These are phyloP conservation scores for Sebastes iracundus DNA, from an alignment of 2,797 vertebrate genomes.

Conservation along the genomic window DNA sequence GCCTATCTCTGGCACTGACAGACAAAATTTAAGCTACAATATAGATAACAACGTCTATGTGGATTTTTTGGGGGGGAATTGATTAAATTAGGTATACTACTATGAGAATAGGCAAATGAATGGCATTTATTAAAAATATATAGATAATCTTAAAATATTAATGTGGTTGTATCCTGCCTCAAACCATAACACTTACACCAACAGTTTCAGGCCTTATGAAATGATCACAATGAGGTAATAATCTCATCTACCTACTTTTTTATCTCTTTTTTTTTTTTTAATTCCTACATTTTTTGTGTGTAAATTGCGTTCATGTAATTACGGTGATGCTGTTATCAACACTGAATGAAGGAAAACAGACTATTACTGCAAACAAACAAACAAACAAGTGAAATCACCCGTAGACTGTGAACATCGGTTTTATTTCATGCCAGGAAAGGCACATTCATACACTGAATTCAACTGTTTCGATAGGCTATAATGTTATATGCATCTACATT, in stretches of 20 bases:
- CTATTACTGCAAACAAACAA: neutral
- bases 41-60: neutral
- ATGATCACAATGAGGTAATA: neutral
- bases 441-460: slow-evolving; percentile 75
- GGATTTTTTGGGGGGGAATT: neutral
- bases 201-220: neutral
- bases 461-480: slow-evolving; percentile 67
- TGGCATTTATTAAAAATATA: neutral
- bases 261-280: neutral
- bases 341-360: neutral
- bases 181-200: neutral
- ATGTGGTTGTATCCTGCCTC: neutral
- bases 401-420: slow-evolving; percentile 67
- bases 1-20: neutral
- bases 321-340: neutral
- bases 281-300: neutral
- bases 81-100: neutral
- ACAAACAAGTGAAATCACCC: neutral
- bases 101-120: too few species aligned
- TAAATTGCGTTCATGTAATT: neutral
- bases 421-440: slow-evolving; percentile 79
- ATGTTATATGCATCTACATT: slow-evolving; percentile 81
- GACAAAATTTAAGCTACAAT: neutral
- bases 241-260: neutral
- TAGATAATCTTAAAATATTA: neutral